These are phyloP conservation scores for Galerucella calmariensis DNA, from an alignment of 2,888 invertebrate genomes.

Conservation along the genomic window DNA sequence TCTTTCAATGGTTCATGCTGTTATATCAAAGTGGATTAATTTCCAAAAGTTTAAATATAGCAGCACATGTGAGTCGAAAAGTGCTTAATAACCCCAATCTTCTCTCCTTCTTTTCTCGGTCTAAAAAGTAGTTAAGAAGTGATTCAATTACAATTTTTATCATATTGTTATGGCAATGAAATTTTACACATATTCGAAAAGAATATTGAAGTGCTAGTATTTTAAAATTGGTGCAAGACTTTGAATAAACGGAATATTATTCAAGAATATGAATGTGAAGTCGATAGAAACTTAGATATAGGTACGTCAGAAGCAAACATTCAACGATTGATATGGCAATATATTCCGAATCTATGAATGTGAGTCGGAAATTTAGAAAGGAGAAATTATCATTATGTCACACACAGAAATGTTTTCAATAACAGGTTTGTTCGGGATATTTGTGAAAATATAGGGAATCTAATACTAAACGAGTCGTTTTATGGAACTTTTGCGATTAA, in stretches of 20 bases:
- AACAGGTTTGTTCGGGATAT: neutral
- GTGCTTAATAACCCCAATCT: neutral
- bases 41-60: no score
- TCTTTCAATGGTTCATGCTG: no score
- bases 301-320: neutral
- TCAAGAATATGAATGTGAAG: no score
- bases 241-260: no score
- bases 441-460: neutral
- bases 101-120: no score
- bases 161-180: neutral
- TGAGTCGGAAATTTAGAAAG: neutral
- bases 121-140: neutral
- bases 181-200: neutral
- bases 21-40: no score
- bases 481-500: no score
- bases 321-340: neutral
- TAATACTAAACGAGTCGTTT: no score
- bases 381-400: neutral
- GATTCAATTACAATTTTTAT: neutral
- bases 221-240: neutral
- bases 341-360: neutral
- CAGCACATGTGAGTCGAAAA: no score
- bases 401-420: neutral
- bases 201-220: neutral
- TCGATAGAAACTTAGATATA: neutral